Evolutionary conservation across 64 coral and sea anemone species (phyloP).

Genomic region (Hydrozoanthus tunicans): DNA sequence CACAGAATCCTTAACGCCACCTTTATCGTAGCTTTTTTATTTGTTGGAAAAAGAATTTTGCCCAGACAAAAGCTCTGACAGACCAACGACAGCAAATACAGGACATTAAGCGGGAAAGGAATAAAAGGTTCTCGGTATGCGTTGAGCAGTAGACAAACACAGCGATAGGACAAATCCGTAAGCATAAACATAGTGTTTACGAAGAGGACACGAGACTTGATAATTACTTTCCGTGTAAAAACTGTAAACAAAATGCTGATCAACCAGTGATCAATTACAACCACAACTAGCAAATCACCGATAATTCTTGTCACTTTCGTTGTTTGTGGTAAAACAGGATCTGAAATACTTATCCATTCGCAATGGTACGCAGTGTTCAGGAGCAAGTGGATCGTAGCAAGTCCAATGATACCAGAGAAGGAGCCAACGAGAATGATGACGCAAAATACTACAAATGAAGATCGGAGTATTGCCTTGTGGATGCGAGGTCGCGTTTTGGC

Average conservation of each 20-base stretch:
- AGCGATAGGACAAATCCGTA: not conserved
- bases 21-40: not conserved
- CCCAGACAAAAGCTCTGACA: not conserved
- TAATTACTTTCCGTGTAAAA: constrained; percentile 2
- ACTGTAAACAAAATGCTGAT: constrained; percentile 8
- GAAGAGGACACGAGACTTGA: not conserved
- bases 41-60: constrained; percentile 4
- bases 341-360: not conserved
- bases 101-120: not conserved
- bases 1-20: not conserved
- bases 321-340: constrained; percentile 9
- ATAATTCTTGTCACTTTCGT: not conserved
- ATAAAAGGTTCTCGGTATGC: not conserved
- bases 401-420: not conserved
- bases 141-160: not conserved
- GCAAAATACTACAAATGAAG: not conserved
- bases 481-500: too few relatives aligned
- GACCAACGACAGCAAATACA: not conserved
- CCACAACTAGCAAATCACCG: not conserved
- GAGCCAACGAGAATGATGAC: constrained; percentile 7
- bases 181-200: constrained; percentile 6
- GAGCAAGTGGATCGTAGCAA: constrained; percentile 9
- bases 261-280: constrained; percentile 12
- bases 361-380: constrained; percentile 38
- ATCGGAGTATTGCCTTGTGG: not conserved